Evolutionary conservation across 2,113 vertebrate species (phyloP).

Genomic region (Erpornis zantholeuca): DNA sequence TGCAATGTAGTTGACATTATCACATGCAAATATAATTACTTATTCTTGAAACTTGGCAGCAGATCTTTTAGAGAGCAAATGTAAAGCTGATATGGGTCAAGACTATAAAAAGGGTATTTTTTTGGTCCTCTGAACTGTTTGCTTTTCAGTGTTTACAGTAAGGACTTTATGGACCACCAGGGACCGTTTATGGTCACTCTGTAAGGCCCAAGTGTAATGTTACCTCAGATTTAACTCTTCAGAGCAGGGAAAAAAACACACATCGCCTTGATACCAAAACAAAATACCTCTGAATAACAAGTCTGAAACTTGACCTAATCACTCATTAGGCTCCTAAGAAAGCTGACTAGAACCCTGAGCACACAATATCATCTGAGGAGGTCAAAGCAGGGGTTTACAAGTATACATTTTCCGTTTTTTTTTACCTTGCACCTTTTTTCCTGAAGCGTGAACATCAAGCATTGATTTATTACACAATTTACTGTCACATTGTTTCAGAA

Average conservation of each 20-base stretch:
- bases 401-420: not conserved
- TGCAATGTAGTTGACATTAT: not conserved
- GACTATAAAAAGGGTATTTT: not conserved
- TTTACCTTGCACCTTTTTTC: not conserved
- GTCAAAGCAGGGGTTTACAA: not conserved
- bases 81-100: not conserved
- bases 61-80: not conserved
- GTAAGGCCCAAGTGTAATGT: not conserved
- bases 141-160: not conserved
- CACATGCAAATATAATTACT: not conserved
- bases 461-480: not conserved
- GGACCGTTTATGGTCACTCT: not conserved
- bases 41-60: not conserved
- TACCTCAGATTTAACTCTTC: not conserved
- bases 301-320: not conserved
- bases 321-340: not conserved
- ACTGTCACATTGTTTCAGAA: not conserved
- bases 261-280: not conserved
- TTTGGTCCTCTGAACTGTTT: slow-evolving; percentile 10
- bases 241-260: not conserved
- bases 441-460: not conserved
- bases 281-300: not conserved
- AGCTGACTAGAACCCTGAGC: not conserved
- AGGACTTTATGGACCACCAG: not conserved
- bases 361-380: accelerated